phyloP scores from a whole-genome alignment of 1,140 invertebrate species.

The Pararge aegeria region DNA sequence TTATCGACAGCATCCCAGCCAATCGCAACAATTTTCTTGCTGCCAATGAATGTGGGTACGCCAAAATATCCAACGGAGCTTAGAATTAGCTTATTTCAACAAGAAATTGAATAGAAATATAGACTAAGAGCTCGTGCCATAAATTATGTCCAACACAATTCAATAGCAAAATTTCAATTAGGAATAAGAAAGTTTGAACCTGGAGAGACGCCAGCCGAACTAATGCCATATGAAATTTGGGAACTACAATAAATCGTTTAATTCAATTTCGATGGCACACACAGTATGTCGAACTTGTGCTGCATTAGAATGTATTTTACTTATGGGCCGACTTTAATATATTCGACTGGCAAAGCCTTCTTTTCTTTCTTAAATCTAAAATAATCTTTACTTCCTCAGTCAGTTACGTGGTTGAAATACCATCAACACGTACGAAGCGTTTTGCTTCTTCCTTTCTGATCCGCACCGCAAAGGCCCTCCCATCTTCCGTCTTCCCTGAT shows the following conservation, averaged over 20 bases:
- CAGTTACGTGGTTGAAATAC: too few relatives aligned
- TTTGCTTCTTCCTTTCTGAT: too few relatives aligned
- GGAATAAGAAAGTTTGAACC: slow-evolving; percentile 42
- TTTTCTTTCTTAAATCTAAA: background rate
- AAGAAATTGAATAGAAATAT: background rate
- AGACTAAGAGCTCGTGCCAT: background rate
- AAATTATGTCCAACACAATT: slow-evolving; percentile 16
- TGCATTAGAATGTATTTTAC: slow-evolving; percentile 6
- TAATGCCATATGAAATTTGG: slow-evolving; percentile 47
- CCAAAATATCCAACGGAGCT: too few relatives aligned
- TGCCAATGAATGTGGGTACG: too few relatives aligned
- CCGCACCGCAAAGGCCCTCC: too few relatives aligned
- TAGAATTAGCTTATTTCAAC: background rate
- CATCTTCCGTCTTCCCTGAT: too few relatives aligned
- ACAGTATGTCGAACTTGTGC: slow-evolving; percentile 13
- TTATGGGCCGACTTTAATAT: background rate
- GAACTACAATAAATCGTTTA: slow-evolving; percentile 54
- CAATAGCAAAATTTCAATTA: slow-evolving; percentile 40
- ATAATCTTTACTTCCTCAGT: too few relatives aligned
- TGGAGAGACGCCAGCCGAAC: slow-evolving; percentile 46
- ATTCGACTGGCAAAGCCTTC: background rate
- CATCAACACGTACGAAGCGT: too few relatives aligned
- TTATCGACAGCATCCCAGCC: too few relatives aligned
- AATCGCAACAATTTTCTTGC: too few relatives aligned
- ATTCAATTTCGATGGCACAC: slow-evolving; percentile 46